These are phyloP conservation scores for Cancer borealis DNA, from an alignment of 2,888 invertebrate species.

Conservation along the genomic window DNA sequence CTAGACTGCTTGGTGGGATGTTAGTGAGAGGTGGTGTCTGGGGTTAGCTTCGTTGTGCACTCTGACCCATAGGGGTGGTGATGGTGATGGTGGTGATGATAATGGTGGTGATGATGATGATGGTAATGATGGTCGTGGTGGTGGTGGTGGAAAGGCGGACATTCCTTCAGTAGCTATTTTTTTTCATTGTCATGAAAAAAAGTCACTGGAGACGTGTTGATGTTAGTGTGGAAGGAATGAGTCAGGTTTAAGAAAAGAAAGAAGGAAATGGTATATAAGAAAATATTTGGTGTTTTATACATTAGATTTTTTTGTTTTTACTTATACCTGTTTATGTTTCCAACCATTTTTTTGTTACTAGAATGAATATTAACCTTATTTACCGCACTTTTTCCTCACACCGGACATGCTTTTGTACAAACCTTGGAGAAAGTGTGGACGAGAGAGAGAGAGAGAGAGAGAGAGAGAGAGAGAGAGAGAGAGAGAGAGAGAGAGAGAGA, in stretches of 20 bases:
- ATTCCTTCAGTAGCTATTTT: no score
- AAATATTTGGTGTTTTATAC: no score
- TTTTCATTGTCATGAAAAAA: background rate
- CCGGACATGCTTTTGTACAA: slow-evolving; percentile 12
- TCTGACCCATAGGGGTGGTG: no score
- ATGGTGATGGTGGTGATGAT: background rate
- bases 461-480: slow-evolving; percentile 34
- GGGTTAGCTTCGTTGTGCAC: no score
- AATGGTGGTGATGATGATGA: background rate
- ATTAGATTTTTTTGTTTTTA: no score
- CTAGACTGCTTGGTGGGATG: no score
- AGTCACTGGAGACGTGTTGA: background rate
- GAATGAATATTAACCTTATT: background rate
- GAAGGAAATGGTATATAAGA: background rate
- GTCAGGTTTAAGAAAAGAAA: background rate
- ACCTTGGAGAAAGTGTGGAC: background rate
- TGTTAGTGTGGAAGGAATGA: background rate
- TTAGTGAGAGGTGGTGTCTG: no score
- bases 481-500: slow-evolving; percentile 51
- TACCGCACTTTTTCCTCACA: background rate
- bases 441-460: slow-evolving; percentile 43
- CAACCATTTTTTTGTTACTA: background rate
- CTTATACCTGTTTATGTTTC: no score
- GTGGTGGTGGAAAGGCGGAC: background rate
- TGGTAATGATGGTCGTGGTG: background rate